Evolutionary conservation across 2,797 vertebrate species (phyloP).

Genomic region (Gymnothorax reevesii): DNA sequence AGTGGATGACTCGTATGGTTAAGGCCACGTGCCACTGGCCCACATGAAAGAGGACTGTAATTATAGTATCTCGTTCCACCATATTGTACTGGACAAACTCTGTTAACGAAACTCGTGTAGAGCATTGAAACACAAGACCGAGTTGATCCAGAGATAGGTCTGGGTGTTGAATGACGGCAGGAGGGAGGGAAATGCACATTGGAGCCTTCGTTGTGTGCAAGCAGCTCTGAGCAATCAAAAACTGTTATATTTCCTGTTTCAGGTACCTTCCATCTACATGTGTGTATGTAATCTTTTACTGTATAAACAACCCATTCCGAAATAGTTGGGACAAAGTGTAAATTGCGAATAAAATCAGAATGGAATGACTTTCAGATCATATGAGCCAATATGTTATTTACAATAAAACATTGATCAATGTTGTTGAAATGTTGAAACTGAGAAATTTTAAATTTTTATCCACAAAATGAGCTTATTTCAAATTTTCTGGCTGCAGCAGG

Average conservation of each 20-base stretch:
- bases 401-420: too few relatives aligned
- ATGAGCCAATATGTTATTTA: too few relatives aligned
- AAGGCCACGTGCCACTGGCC: not conserved
- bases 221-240: not conserved
- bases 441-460: too few relatives aligned
- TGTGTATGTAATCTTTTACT: not conserved
- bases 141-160: not conserved
- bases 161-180: not conserved
- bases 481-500: too few relatives aligned
- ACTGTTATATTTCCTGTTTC: too few relatives aligned
- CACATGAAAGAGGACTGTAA: not conserved
- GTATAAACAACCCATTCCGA: too few relatives aligned
- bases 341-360: too few relatives aligned
- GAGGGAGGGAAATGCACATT: not conserved
- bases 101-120: not conserved
- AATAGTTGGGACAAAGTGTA: too few relatives aligned
- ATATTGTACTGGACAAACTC: conserved; percentile 1
- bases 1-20: not conserved
- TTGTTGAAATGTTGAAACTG: too few relatives aligned
- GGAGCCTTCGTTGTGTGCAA: not conserved
- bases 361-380: too few relatives aligned
- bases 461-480: too few relatives aligned
- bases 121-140: not conserved
- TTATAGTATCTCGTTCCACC: conserved; percentile 7
- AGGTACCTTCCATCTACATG: not conserved